Evolutionary conservation across 2,113 vertebrate species (phyloP).

Genomic region (Entomyzon cyanotis): DNA sequence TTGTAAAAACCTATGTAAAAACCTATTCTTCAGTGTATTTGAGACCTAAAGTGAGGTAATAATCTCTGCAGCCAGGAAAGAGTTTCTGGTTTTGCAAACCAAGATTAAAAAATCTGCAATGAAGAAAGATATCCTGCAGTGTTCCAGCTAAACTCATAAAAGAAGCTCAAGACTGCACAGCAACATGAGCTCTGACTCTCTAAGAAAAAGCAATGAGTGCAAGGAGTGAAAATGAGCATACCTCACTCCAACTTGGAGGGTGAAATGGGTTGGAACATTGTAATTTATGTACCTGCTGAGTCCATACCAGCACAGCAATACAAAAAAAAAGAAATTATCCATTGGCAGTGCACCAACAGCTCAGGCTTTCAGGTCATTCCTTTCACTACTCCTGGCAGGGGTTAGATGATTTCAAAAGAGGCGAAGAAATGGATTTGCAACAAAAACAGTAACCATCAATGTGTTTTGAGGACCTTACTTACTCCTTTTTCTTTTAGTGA

Average conservation of each 20-base stretch:
- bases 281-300: conserved; percentile 25
- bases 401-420: background rate
- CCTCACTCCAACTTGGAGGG: background rate
- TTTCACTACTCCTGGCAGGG: background rate
- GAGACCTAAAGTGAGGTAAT: background rate
- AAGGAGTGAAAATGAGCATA: conserved; percentile 25
- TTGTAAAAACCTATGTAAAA: background rate
- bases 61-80: background rate
- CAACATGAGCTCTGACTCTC: background rate
- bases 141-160: conserved; percentile 21
- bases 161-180: background rate
- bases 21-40: background rate
- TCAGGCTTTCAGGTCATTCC: background rate
- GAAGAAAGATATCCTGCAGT: background rate
- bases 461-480: background rate
- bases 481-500: background rate
- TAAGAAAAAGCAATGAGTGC: background rate
- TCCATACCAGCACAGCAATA: background rate
- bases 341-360: background rate
- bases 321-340: background rate
- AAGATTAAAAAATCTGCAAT: conserved; percentile 20
- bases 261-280: conserved; percentile 18
- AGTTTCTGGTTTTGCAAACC: background rate
- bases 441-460: background rate
- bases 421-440: background rate